Base-by-base conservation (phyloP, 1,140 invertebrate species). In the Brachionus plicatilis region DNA sequence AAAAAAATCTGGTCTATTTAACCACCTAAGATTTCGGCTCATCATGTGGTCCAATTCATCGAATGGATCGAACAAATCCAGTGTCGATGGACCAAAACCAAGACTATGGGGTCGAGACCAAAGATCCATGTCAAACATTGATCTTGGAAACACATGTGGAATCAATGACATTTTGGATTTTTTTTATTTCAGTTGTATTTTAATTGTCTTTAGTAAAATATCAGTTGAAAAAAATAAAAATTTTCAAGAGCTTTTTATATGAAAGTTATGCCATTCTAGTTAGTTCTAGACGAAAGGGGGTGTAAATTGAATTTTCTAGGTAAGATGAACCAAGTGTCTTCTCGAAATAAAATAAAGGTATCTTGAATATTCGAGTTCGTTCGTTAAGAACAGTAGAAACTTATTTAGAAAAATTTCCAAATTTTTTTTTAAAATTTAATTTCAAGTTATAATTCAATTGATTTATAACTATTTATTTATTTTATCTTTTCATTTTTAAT, bases 61-160 rank as follows among this genome's bases (percentile, higher is more conserved):
- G n/a, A 72, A 45, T 45, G 24, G n/a, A 24, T 72, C 24, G n/a
- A 41, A 72, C 68, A 24, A 17, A n/a, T 45, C 68, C 7, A 72
- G 5, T 72, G 37, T 72, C 8, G 75, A 78, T 47, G 43, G 75
- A 78, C 75, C 75, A 56, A 56, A 56, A 11, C 75, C 43, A 29
- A 47, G 27, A 56, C 50, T 37, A 24, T 43, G 12, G 27, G 75
- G 75, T 24, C 50, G 12, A 2, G 50, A 37, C 75, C 75, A 78
- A 29, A 50, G n/a, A 56, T 78, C 75, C 75, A 78, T 78, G 75
- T 78, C 75, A 56, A 78, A 78, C 75, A 78, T 78, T 47, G 75
- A 78, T 41, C 43, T 37, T 7, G 29, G 75, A 78, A 78, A 78
- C 3, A 27, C 20, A 27, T 78, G 43, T 50, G 75, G 43, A 78